Evolutionary conservation across 2,888 invertebrate species (phyloP), one percentile per base, ranked within the genome.

Genomic region (Xestoiulus laeticollis): DNA sequence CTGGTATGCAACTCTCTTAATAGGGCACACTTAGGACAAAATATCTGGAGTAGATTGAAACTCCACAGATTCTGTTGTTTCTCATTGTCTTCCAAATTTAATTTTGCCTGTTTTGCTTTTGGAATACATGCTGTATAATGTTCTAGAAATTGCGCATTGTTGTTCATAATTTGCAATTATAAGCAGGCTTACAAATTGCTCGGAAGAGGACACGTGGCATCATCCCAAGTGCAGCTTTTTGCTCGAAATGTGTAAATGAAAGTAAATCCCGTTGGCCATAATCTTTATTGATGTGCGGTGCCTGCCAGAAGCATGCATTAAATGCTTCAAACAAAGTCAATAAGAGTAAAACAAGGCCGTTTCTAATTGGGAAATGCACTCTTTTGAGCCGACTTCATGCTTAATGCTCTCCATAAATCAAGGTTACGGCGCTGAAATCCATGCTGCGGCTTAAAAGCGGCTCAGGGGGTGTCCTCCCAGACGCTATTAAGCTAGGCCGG

Each of bases 261-360:
- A 59, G 59, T 59, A 59, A 59, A 59, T 59, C 59, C 22, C 59
- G 59, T 59, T 59, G 59, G 59, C 59, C 59, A 19, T 59, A 59
- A 59, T 59, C 59, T 22, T 59, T 59, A 59, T 59, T 59, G 59
- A 59, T 59, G 59, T 59, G n/a, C 59, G 59, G n/a, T 59, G n/a
- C 22, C n/a, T 59, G 59, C 16, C 59, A 59, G 19, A 59, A 59
- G 59, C 59, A 59, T n/a, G 22, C 59, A 59, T 59, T 59, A 59
- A 59, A 16, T n/a, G 59, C 59, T 59, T 59, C 59, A n/a, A 59
- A 59, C 59, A 59, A 59, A 59, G 59, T 59, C 22, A 59, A 59
- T 59, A 59, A 59, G 59, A 59, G 59, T 59, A 59, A 59, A 59
- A 59, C 59, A 59, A 59, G 59, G 59, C 59, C 59, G 59, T 59